phyloP scores from a whole-genome alignment of 2,888 invertebrate genomes.

The Ceraclea dissimilis region DNA sequence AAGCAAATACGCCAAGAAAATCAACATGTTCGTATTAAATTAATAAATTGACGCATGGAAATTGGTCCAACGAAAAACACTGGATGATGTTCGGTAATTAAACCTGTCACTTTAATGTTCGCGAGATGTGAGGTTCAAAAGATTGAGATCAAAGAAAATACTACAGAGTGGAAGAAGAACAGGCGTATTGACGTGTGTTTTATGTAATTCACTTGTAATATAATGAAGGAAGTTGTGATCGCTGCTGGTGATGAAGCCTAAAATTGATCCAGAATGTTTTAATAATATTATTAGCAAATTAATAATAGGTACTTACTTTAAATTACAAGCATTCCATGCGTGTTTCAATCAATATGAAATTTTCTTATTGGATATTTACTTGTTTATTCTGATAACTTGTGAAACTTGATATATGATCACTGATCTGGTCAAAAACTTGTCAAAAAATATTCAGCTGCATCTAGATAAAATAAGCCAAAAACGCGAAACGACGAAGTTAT shows the following conservation, averaged over 20 bases:
- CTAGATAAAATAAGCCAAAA: no score
- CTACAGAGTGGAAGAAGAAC: neutral
- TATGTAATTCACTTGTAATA: constrained; percentile 4
- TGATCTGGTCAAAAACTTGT: no score
- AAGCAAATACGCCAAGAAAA: no score
- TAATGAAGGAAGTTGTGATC: neutral
- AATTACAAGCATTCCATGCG: no score
- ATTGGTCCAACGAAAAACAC: constrained; percentile 16
- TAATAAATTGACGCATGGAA: constrained; percentile 16
- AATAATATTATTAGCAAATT: neutral
- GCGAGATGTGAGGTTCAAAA: constrained; percentile 5
- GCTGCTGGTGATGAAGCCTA: neutral
- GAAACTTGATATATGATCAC: no score
- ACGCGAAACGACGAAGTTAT: no score
- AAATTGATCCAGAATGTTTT: neutral
- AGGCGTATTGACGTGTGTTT: constrained; percentile 7
- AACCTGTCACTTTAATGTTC: constrained; percentile 15
- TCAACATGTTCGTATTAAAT: neutral
- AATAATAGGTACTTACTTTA: neutral
- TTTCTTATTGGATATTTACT: no score
- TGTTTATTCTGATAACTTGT: no score
- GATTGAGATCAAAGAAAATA: constrained; percentile 14
- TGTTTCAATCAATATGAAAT: no score
- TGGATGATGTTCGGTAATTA: constrained; percentile 11
- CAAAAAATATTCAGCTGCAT: no score